Evolutionary conservation across 1,140 invertebrate species (phyloP), one percentile per base, ranked within the genome.

Genomic region (Anadara kagoshimensis): DNA sequence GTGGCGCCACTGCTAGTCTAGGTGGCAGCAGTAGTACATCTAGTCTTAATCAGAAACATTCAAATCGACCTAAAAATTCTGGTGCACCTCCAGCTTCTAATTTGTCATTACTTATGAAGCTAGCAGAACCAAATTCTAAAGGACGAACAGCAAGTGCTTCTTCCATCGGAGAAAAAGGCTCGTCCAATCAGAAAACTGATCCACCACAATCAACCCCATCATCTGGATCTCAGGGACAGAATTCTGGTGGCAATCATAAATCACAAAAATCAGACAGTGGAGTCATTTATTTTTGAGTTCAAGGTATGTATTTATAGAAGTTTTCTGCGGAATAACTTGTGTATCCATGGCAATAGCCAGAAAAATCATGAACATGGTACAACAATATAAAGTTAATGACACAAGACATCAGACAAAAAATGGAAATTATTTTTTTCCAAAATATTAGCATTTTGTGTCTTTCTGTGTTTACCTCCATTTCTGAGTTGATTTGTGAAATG

Each of bases 71-170:
- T 44, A 20, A 20, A 14, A 43, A 67, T 51, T 44, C 51, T 14
- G 58, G 54, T 22, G 43, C 26, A 11, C 24, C 69, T n/a, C 69
- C 73, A 0, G 61, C 79, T 1, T 79, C 79, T 8, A 59, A 54
- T 41, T 68, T 83, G 54, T 62, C 76, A 54, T 47, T 51, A 43
- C 66, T 85, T 18, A 80, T 83, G 76, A 83, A 83, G 61, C 66
- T 85, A n/a, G 81, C 83, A 0, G 79, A 85, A 22, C 79, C 81
- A 18, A 66, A 59, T 22, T 49, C 45, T 18, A 78, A 73, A 47
- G 66, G 58, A 18, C 70, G 62, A 62, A 45, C 67, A 45, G 22
- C 41, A 14, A 61, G 29, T 56, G 2, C 8, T 2, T 20, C 45
- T 4, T 36, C 62, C 29, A 49, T 51, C 36, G 62, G 62, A 41